Percentiles rank a stretch among this genome's conserved stretches.
phyloP scores from a whole-genome alignment of 2,797 vertebrate species.

The Arrhamphus sclerolepis region DNA sequence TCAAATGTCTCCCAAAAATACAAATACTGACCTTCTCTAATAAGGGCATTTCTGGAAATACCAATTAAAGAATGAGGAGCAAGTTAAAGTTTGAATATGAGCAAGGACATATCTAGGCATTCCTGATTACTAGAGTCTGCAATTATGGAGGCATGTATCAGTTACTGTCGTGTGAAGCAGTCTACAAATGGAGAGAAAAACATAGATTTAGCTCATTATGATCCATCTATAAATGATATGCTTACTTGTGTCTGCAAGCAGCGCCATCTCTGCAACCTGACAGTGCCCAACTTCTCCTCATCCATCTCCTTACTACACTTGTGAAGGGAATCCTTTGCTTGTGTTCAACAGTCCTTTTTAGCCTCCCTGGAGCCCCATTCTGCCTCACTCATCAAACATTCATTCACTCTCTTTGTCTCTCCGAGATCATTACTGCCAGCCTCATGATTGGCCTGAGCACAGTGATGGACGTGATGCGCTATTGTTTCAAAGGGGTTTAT shows the following conservation, averaged over 20 bases:
- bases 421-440: slow-evolving; percentile 56
- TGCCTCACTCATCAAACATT: slow-evolving; percentile 71
- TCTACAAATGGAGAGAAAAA: too few relatives aligned
- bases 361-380: slow-evolving; percentile 52
- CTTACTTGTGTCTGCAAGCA: neutral
- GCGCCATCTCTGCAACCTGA: neutral
- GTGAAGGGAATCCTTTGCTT: slow-evolving; percentile 49
- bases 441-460: slow-evolving; percentile 37
- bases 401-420: slow-evolving; percentile 62
- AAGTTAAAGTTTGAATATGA: slow-evolving; percentile 33
- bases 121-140: neutral
- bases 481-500: slow-evolving; percentile 54
- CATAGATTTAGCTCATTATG: too few relatives aligned
- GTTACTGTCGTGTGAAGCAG: too few relatives aligned
- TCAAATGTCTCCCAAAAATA: slow-evolving; percentile 41
- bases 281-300: slow-evolving; percentile 6
- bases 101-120: neutral
- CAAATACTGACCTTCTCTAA: slow-evolving; percentile 57
- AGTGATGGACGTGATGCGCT: slow-evolving; percentile 46
- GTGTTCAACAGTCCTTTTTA: slow-evolving; percentile 25
- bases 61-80: slow-evolving; percentile 35
- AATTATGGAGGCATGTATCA: too few relatives aligned
- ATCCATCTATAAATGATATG: too few relatives aligned
- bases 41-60: slow-evolving; percentile 46
- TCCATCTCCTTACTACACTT: slow-evolving; percentile 36